Evolutionary conservation across 2,888 invertebrate species (phyloP), one percentile per base, ranked within the genome.

Genomic region (Erannis defoliaria): DNA sequence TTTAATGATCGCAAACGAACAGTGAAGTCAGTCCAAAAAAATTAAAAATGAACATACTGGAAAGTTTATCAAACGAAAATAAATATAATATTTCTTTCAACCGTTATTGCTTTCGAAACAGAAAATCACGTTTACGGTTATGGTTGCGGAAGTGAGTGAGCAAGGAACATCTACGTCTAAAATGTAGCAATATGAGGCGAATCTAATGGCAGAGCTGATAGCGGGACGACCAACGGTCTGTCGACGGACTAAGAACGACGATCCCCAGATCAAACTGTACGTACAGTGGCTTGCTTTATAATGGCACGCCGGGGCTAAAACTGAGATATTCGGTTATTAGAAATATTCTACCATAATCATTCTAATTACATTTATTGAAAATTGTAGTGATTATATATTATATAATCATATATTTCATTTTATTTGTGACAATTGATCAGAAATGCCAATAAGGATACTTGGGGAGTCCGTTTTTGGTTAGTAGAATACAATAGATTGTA

Each of bases 191-290:
- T 46, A 33, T 29, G 16, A 21, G 42, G 45, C 19, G 38, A n/a
- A n/a, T n/a, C n/a, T n/a, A n/a, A 29, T 16, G 16, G 16, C 57
- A n/a, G n/a, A n/a, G 45, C 46, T 31, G 58, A 58, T 58, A 50
- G 37, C 37, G 10, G 35, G 9, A n/a, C n/a, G n/a, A n/a, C 23
- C 3, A n/a, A 45, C 38, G 45, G 29, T 19, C 33, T 48, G 59
- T 10, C 46, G 59, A 59, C 21, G 16, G 54, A 60, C 59, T 19
- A 31, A 42, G 48, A 48, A 54, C 53, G 59, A 48, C 29, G 35
- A 5, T 14, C 35, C 21, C n/a, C 21, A 12, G 12, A 9, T 14
- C 35, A 21, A 9, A 21, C 21, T 35, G 0, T 12, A n/a, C 6
- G 0, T 48, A 49, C 49, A 35, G 6, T 23, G 4, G 4, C 2